Evolutionary conservation across 2,797 vertebrate species (phyloP).

Genomic region (Silurus aristotelis): DNA sequence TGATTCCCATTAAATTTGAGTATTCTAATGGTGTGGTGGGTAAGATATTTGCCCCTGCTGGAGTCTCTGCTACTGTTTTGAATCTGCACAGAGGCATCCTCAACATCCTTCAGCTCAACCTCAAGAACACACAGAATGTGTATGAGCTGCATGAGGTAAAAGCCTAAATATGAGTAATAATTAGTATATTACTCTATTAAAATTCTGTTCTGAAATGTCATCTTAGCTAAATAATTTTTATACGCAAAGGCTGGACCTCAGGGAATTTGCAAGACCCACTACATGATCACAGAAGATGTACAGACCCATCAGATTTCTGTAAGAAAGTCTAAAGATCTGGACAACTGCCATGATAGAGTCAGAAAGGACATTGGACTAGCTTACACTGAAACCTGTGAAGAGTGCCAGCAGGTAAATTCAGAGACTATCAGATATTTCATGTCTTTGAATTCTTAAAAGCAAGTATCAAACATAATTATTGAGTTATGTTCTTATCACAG

Average conservation of each 20-base stretch:
- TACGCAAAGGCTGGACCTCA: slow-evolving; percentile 69
- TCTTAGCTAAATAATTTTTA: background rate
- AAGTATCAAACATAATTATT: background rate
- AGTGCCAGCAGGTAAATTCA: slow-evolving; percentile 75
- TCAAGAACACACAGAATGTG: no score
- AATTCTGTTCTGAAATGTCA: background rate
- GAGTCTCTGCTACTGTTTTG: no score
- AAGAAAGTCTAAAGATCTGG: slow-evolving; percentile 76
- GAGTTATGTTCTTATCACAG: slow-evolving; percentile 61
- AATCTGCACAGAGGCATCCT: no score
- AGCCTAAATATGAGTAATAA: no score
- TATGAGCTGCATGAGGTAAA: no score
- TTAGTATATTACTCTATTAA: no score
- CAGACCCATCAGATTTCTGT: slow-evolving; percentile 64
- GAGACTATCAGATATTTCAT: background rate
- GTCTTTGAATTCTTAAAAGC: slow-evolving; percentile 21
- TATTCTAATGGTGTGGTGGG: no score
- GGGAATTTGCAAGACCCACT: slow-evolving; percentile 81
- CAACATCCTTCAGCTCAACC: no score
- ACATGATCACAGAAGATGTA: slow-evolving; percentile 74
- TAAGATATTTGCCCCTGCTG: no score
- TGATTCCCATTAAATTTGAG: no score
- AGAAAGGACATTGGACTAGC: slow-evolving; percentile 75
- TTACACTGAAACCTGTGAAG: slow-evolving; percentile 67
- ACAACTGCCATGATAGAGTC: slow-evolving; percentile 76